Conservation (phyloP, 1,140 invertebrate genomes). For the Dreissena polymorpha region DNA sequence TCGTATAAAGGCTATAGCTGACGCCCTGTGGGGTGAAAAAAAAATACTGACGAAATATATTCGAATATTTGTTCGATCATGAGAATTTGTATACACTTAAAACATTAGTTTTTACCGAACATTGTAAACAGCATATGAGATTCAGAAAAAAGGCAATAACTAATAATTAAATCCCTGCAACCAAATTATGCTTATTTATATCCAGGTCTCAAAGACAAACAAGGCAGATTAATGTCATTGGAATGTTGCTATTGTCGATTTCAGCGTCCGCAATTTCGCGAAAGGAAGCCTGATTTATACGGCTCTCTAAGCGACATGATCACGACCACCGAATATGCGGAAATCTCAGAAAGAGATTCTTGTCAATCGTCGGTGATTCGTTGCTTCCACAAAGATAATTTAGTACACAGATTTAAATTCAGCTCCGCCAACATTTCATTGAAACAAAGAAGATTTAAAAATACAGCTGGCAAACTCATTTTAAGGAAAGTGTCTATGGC, state of each 20-base stretch:
- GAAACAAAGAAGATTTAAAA: too few relatives aligned
- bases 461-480: too few relatives aligned
- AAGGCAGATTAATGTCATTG: background rate
- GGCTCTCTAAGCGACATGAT: constrained; percentile 15
- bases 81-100: background rate
- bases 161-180: constrained; percentile 8
- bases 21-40: constrained; percentile 10
- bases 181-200: constrained; percentile 21
- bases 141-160: background rate
- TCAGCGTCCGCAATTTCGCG: background rate
- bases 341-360: too few relatives aligned
- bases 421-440: too few relatives aligned
- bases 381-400: too few relatives aligned
- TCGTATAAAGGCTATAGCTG: constrained; percentile 30
- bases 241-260: too few relatives aligned
- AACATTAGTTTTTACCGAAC: constrained; percentile 1
- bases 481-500: too few relatives aligned
- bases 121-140: constrained; percentile 18
- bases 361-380: too few relatives aligned
- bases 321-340: constrained; percentile 1
- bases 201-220: constrained; percentile 9
- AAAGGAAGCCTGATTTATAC: background rate
- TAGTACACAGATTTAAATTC: too few relatives aligned
- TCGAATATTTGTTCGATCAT: constrained; percentile 1
- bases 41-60: constrained; percentile 24